A percentile compares a stretch with the other conserved stretches of the same genome.
phyloP scores from a whole-genome alignment of 2,888 invertebrate species.

The Mesorhabditis belari region DNA sequence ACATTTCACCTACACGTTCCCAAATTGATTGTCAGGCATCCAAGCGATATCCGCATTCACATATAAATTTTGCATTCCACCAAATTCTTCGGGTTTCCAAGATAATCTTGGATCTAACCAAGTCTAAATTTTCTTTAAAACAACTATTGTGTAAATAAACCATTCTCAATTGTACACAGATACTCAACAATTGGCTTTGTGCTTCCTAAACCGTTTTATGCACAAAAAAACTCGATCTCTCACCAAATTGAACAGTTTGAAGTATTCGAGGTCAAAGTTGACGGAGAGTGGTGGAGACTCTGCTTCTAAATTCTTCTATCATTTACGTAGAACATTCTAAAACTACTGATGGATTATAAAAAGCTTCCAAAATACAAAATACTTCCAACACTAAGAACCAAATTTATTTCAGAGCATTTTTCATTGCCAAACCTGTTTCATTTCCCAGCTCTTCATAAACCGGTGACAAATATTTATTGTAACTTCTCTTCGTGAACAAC shows the following conservation, averaged over 20 bases:
- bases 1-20: background rate
- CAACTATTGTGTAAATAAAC: no score
- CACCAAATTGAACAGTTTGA: no score
- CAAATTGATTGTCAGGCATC: background rate
- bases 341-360: no score
- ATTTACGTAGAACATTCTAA: no score
- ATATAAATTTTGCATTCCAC: background rate
- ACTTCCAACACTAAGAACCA: no score
- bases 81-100: background rate
- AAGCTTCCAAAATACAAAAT: no score
- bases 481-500: background rate
- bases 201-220: background rate
- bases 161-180: background rate
- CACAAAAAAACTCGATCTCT: no score
- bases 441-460: background rate
- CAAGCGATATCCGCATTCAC: background rate
- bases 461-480: background rate
- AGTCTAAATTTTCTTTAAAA: no score
- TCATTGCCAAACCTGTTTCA: background rate
- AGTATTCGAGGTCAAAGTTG: no score
- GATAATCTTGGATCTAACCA: background rate
- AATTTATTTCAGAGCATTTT: background rate
- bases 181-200: background rate
- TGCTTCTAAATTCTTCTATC: no score
- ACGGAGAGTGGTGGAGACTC: no score